Evolutionary conservation across 2,888 invertebrate genomes (phyloP).

Genomic region (Drosophila greeni): DNA sequence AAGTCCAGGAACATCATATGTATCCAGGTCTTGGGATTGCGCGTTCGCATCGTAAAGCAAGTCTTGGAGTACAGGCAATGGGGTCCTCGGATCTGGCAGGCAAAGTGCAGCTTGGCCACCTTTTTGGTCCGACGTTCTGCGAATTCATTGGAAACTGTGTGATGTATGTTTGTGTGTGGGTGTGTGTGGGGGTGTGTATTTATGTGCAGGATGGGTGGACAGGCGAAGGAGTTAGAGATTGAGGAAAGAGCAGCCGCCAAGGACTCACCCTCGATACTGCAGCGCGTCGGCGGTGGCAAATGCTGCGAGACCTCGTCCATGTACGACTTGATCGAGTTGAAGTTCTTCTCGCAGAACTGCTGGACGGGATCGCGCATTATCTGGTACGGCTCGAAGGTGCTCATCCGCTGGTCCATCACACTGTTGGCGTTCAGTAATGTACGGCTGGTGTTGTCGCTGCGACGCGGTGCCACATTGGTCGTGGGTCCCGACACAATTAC

Average conservation of each 20-base stretch:
- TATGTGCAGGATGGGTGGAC: slow-evolving; percentile 8
- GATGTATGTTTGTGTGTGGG: slow-evolving; percentile 41
- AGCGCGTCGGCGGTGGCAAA: slow-evolving; percentile 94
- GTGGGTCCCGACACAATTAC: slow-evolving; percentile 83
- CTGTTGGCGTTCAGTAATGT: slow-evolving; percentile 83
- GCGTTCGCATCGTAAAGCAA: slow-evolving; percentile 87
- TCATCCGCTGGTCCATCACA: slow-evolving; percentile 82
- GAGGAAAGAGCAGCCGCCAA: slow-evolving; percentile 12
- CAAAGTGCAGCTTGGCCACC: slow-evolving; percentile 92
- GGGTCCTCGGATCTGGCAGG: slow-evolving; percentile 89
- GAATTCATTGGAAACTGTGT: slow-evolving; percentile 77
- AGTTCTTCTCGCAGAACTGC: slow-evolving; percentile 96
- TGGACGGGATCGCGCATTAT: slow-evolving; percentile 92
- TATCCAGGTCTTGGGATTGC: slow-evolving; percentile 93
- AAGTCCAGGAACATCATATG: slow-evolving; percentile 97
- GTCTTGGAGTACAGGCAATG: slow-evolving; percentile 92
- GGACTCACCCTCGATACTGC: slow-evolving; percentile 91
- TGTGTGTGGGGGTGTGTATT: slow-evolving; percentile 22
- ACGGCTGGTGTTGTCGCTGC: slow-evolving; percentile 87
- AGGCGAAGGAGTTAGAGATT: slow-evolving; percentile 12
- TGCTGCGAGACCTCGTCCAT: slow-evolving; percentile 92
- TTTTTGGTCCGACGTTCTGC: slow-evolving; percentile 90
- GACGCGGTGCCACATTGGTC: slow-evolving; percentile 82
- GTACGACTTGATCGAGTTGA: slow-evolving; percentile 93
- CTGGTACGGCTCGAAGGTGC: slow-evolving; percentile 92